Base-by-base conservation (phyloP, 2,888 invertebrate species). In the Catocala fraxini region DNA sequence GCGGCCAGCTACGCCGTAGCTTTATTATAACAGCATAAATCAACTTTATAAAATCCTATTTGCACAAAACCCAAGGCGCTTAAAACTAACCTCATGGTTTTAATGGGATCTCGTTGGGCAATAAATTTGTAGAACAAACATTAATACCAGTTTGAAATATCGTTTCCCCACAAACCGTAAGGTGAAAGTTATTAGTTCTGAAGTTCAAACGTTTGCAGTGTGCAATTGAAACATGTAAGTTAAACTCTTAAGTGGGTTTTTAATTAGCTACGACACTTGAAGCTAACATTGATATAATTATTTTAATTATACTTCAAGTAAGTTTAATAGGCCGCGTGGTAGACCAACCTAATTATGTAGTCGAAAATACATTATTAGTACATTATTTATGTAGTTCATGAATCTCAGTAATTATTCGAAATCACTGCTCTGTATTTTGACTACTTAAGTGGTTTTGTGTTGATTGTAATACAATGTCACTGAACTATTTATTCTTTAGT, bases 31-130 rank as follows among this genome's bases (percentile, higher is more conserved):
- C 35, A 54, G n/a, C 47, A 70, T 74, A 74, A 74, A 75, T 75
- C 70, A 73, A 43, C 58, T 65, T 70, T 46, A 64, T 70, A 73
- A 68, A 75, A 74, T 73, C 68, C 70, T 73, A 67, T 73, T 73
- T 69, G 46, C 59, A 73, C 63, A 66, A 59, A 74, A 62, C 65
- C 73, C 51, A 55, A 55, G 58, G 57, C 69, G 63, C 53, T 70
- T 63, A 65, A 70, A 75, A 74, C 66, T 56, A 67, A 64, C 73
- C 76, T 62, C 59, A 56, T 52, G 59, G 61, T 65, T 75, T 72
- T 69, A 74, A 75, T 68, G 59, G 73, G 73, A 75, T 73, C 73
- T 66, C 70, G 68, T 70, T 51, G 25, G 53, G 63, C 58, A 67
- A 74, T 75, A 75, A 68, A 74, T 74, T 75, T 63, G 62, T 71